phyloP scores from a whole-genome alignment of 2,797 vertebrate species.

The Potorous gilbertii region DNA sequence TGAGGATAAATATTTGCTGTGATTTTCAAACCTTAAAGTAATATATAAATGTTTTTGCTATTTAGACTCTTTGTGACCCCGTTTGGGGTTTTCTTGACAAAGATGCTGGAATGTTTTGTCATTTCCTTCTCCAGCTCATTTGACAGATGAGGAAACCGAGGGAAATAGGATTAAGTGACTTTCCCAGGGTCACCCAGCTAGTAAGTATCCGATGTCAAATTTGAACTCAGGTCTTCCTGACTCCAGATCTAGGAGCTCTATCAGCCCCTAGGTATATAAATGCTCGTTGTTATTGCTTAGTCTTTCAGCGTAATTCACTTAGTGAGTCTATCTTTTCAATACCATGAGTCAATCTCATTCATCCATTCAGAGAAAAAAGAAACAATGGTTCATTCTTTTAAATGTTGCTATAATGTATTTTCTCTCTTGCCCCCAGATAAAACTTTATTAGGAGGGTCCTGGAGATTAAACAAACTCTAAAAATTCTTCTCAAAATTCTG shows the following conservation, averaged over 20 bases:
- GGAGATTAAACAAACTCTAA: constrained; percentile 4
- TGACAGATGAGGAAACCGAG: not conserved
- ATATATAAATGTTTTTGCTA: not conserved
- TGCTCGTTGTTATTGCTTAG: not conserved
- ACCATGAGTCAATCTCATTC: constrained; percentile 55
- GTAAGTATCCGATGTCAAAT: not conserved
- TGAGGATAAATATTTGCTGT: not conserved
- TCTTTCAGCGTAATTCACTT: not conserved
- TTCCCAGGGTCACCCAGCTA: not conserved
- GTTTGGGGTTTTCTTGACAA: not conserved
- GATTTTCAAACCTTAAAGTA: not conserved
- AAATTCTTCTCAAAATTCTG: constrained; percentile 53
- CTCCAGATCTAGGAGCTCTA: not conserved
- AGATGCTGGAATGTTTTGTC: not conserved
- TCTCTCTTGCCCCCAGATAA: constrained; percentile 33
- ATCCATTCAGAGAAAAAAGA: constrained; percentile 50
- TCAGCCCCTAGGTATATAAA: too few relatives aligned
- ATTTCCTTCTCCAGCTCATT: not conserved
- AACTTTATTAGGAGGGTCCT: constrained; percentile 27
- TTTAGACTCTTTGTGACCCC: not conserved
- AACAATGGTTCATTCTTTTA: constrained; percentile 52
- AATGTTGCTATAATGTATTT: constrained; percentile 36
- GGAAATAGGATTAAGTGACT: not conserved
- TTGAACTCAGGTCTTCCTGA: not conserved
- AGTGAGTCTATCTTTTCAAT: rapidly evolving